Conservation (phyloP, 1,140 invertebrate species). For the Tetramorium alpestre region DNA sequence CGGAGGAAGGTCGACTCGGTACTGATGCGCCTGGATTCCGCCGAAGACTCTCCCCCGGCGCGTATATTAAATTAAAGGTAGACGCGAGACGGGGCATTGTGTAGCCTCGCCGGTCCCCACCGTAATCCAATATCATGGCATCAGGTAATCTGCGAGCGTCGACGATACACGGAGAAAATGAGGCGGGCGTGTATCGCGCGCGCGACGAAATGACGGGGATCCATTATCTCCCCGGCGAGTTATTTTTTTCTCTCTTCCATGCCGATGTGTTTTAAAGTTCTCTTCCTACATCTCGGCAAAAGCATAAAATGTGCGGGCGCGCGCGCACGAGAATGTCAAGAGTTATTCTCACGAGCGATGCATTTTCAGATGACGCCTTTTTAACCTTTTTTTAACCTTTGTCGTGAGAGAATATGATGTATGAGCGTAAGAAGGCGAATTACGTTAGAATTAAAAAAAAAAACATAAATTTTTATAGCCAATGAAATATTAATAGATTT, state of each 20-base stretch:
- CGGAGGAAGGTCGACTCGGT: constrained; percentile 80
- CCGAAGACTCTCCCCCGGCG: constrained; percentile 70
- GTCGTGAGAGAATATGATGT: neutral
- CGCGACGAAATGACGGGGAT: neutral
- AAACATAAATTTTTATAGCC: too few species aligned
- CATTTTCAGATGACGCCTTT: neutral
- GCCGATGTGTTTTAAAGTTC: neutral
- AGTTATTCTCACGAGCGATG: neutral
- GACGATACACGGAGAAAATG: constrained; percentile 28
- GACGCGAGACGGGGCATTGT: constrained; percentile 18
- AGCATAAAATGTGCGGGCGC: too few species aligned
- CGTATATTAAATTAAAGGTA: constrained; percentile 75
- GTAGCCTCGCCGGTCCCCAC: constrained; percentile 11
- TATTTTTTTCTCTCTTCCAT: neutral
- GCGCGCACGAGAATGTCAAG: constrained; percentile 21
- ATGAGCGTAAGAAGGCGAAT: neutral
- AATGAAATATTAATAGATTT: neutral
- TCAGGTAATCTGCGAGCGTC: constrained; percentile 46
- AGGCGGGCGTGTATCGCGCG: neutral
- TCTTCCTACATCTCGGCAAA: neutral
- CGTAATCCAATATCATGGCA: constrained; percentile 72
- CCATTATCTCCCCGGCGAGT: constrained; percentile 18
- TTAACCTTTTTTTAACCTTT: neutral
- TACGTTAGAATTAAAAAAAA: neutral
- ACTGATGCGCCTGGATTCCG: constrained; percentile 82